Percentiles rank a stretch among this genome's conserved stretches.
Conservation (phyloP, 2,113 vertebrate species). For the Mellivora capensis region DNA sequence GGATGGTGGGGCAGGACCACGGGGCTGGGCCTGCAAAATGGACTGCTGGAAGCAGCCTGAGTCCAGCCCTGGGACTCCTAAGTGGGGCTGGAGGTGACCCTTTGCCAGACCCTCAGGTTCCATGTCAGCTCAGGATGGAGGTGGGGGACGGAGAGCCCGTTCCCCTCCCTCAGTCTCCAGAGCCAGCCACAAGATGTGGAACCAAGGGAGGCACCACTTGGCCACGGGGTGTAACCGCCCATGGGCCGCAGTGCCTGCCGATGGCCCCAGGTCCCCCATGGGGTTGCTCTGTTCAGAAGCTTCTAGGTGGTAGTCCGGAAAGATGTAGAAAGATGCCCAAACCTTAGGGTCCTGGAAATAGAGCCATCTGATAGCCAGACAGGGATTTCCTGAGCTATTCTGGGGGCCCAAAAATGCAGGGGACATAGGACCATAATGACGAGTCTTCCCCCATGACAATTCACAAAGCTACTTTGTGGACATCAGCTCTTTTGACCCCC, state of each 20-base stretch:
- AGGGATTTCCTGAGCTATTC: neutral
- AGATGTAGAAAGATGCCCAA: neutral
- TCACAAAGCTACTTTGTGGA: neutral
- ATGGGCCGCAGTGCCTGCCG: neutral
- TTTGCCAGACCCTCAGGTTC: neutral
- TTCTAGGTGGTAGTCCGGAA: neutral
- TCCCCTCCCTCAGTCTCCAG: neutral
- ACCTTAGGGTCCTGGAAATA: neutral
- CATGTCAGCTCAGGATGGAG: neutral
- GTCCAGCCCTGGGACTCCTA: neutral
- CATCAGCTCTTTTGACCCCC: neutral
- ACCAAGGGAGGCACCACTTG: rapidly evolving
- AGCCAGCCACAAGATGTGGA: neutral
- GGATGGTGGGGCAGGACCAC: neutral
- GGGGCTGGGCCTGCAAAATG: too few relatives aligned
- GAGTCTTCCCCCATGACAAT: rapidly evolving
- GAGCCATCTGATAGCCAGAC: neutral
- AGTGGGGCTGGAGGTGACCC: neutral
- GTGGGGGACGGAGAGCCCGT: rapidly evolving
- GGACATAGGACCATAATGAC: neutral
- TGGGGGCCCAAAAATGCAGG: neutral
- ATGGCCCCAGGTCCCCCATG: neutral
- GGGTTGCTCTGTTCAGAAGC: neutral
- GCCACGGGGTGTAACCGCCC: neutral
- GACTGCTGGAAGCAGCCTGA: too few relatives aligned